Conservation (phyloP, 2,797 vertebrate genomes). For the Numenius phaeopus region DNA sequence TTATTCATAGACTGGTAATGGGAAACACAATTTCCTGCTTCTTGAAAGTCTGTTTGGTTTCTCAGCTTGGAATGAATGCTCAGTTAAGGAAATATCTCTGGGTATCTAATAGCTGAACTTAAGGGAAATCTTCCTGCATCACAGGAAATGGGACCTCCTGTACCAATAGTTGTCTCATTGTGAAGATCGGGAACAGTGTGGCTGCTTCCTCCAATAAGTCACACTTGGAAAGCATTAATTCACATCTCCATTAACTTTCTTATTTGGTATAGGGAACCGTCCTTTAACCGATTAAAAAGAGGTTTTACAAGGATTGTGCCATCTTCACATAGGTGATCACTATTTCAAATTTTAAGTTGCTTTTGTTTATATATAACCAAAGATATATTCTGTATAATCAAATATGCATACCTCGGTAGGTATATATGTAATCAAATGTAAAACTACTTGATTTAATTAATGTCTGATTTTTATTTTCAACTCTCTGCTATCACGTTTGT, state of each 20-base stretch:
- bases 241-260: not conserved
- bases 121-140: not conserved
- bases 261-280: not conserved
- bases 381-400: not conserved
- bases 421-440: not conserved
- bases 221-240: not conserved
- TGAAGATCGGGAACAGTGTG: not conserved
- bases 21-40: conserved; percentile 3
- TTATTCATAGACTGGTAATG: not conserved
- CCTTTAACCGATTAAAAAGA: not conserved
- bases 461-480: not conserved
- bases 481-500: not conserved
- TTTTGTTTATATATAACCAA: not conserved
- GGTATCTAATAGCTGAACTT: not conserved
- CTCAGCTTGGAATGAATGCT: not conserved
- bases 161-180: not conserved
- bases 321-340: not conserved
- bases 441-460: not conserved
- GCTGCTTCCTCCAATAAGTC: not conserved
- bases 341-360: not conserved
- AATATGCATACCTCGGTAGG: not conserved
- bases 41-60: not conserved
- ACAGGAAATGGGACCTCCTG: not conserved
- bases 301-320: not conserved
- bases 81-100: not conserved